phyloP scores from a whole-genome alignment of 2,797 vertebrate genomes.

The Aselliscus stoliczkanus region DNA sequence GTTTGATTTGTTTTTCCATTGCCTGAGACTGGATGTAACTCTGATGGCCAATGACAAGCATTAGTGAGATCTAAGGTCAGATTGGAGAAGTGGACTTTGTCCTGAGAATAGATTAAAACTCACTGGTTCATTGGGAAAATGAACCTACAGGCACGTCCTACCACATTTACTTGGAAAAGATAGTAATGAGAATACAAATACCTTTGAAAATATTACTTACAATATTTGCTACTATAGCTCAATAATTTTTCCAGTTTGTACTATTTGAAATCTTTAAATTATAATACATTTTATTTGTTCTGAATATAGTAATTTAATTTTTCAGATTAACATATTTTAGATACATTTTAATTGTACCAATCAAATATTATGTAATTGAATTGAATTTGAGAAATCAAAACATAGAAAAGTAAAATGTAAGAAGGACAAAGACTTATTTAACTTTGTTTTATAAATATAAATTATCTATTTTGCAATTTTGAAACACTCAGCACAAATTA shows the following conservation, averaged over 20 bases:
- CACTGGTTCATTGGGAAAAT: neutral
- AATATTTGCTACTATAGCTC: neutral
- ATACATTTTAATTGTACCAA: neutral
- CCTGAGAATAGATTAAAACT: neutral
- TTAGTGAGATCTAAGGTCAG: neutral
- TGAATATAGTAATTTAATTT: neutral
- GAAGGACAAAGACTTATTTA: neutral
- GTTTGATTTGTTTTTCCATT: conserved; percentile 14
- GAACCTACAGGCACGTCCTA: neutral
- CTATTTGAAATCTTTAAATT: neutral
- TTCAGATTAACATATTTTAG: neutral
- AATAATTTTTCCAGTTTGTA: neutral
- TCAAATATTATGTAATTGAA: neutral
- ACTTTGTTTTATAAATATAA: neutral
- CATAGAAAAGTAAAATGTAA: neutral
- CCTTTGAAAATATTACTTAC: neutral
- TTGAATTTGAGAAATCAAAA: neutral
- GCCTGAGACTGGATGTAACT: neutral
- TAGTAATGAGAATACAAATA: neutral
- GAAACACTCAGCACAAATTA: neutral
- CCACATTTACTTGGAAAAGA: neutral
- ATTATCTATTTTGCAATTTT: neutral
- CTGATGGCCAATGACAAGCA: neutral
- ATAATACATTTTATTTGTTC: neutral
- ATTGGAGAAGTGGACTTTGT: neutral